phyloP scores from a whole-genome alignment of 1,140 invertebrate species.

The Callitettix versicolor region DNA sequence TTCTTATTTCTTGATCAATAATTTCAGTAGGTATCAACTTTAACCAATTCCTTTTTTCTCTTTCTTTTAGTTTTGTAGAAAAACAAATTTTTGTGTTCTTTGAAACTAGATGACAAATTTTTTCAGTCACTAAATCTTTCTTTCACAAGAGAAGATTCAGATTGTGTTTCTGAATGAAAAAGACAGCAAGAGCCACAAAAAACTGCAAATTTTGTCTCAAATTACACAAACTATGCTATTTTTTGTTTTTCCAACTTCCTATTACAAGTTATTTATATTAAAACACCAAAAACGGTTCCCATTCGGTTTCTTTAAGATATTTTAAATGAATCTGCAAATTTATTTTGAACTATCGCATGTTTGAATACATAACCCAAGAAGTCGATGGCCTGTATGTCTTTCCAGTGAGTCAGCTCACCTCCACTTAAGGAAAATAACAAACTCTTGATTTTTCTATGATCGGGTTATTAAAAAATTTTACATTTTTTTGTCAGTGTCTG shows the following conservation, averaged over 20 bases:
- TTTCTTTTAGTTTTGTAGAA: too few species aligned
- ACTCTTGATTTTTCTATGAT: too few species aligned
- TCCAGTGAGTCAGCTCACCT: too few species aligned
- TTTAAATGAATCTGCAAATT: conserved; percentile 1
- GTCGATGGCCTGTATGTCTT: too few species aligned
- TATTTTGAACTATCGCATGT: conserved; percentile 7
- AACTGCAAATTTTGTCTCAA: conserved; percentile 7
- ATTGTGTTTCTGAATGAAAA: conserved; percentile 4
- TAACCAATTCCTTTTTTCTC: too few species aligned
- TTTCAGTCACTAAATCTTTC: background rate
- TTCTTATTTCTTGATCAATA: too few species aligned
- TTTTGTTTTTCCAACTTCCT: conserved; percentile 4
- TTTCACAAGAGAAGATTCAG: background rate
- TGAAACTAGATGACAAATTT: background rate
- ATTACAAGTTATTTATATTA: background rate
- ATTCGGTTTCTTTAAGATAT: conserved; percentile 2
- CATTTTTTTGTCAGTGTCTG: too few species aligned
- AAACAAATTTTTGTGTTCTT: too few species aligned
- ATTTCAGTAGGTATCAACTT: too few species aligned
- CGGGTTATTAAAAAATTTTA: too few species aligned
- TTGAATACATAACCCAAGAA: conserved; percentile 5
- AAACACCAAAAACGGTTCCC: conserved; percentile 5
- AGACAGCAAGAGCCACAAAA: background rate
- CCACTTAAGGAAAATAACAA: too few species aligned
- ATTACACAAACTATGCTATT: background rate